phyloP scores from a whole-genome alignment of 1,140 invertebrate genomes.

The Drosophila lacteicornis region DNA sequence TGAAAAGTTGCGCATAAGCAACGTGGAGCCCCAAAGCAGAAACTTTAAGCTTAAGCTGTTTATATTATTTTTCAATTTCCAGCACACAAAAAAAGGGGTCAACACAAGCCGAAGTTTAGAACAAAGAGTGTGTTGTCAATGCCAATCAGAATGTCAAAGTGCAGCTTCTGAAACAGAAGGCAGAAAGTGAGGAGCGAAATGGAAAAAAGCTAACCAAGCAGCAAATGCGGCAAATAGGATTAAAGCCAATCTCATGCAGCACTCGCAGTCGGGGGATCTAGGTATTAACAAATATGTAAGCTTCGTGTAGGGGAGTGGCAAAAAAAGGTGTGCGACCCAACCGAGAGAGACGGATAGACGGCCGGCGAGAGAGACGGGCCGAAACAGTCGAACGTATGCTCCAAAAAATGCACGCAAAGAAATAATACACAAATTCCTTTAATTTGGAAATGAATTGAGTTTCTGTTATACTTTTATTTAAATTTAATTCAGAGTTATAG shows the following conservation, averaged over 20 bases:
- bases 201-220: conserved; percentile 79
- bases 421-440: too few relatives aligned
- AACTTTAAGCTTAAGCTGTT: conserved; percentile 62
- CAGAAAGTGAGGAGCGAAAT: conserved; percentile 40
- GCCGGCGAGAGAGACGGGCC: conserved; percentile 3
- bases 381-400: conserved; percentile 57
- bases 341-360: conserved; percentile 23
- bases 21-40: conserved; percentile 4
- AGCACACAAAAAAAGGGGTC: conserved; percentile 32
- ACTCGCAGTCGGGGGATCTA: conserved; percentile 53
- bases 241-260: conserved; percentile 77
- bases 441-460: too few relatives aligned
- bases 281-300: conserved; percentile 79
- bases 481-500: too few relatives aligned
- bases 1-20: conserved; percentile 65
- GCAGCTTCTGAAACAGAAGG: conserved; percentile 50
- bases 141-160: conserved; percentile 81
- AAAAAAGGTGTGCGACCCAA: conserved; percentile 35
- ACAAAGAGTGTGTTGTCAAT: conserved; percentile 74
- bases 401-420: conserved; percentile 3
- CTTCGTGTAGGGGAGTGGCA: neutral
- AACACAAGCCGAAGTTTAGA: conserved; percentile 26
- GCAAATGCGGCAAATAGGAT: conserved; percentile 82
- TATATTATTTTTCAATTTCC: conserved; percentile 71
- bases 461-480: too few relatives aligned